Evolutionary conservation across 2,888 invertebrate species (phyloP).

Genomic region (Drymonia ruficornis): DNA sequence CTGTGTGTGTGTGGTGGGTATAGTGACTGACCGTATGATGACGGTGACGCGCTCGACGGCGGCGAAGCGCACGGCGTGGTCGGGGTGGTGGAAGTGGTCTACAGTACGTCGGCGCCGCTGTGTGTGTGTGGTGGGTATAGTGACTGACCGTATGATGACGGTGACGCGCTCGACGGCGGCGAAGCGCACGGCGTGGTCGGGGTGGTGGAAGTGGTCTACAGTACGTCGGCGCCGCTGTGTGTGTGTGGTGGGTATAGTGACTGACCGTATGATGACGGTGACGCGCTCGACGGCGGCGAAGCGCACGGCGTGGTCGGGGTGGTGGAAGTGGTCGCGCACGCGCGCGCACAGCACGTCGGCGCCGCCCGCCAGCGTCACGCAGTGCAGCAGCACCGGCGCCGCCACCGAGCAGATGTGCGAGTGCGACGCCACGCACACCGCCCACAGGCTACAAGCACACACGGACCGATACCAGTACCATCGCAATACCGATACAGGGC

Average conservation of each 20-base stretch:
- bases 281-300: slow-evolving; percentile 98
- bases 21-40: too few relatives aligned
- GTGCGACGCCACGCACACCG: slow-evolving; percentile 94
- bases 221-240: too few relatives aligned
- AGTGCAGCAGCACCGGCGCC: slow-evolving; percentile 97
- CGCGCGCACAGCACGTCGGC: slow-evolving; percentile 98
- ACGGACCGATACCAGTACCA: too few relatives aligned
- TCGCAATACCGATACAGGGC: too few relatives aligned
- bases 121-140: too few relatives aligned
- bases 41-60: too few relatives aligned
- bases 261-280: slow-evolving; percentile 91
- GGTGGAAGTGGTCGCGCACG: slow-evolving; percentile 97
- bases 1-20: too few relatives aligned
- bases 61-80: too few relatives aligned
- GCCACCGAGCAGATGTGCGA: slow-evolving; percentile 97
- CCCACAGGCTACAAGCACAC: slow-evolving; percentile 90
- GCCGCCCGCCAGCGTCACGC: slow-evolving; percentile 96
- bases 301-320: slow-evolving; percentile 93
- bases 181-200: slow-evolving; percentile 95
- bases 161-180: slow-evolving; percentile 98
- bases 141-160: slow-evolving; percentile 90
- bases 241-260: too few relatives aligned
- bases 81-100: too few relatives aligned
- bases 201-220: too few relatives aligned
- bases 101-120: too few relatives aligned